phyloP scores from a whole-genome alignment of 2,113 vertebrate species.

The Nannobrachium achirus region DNA sequence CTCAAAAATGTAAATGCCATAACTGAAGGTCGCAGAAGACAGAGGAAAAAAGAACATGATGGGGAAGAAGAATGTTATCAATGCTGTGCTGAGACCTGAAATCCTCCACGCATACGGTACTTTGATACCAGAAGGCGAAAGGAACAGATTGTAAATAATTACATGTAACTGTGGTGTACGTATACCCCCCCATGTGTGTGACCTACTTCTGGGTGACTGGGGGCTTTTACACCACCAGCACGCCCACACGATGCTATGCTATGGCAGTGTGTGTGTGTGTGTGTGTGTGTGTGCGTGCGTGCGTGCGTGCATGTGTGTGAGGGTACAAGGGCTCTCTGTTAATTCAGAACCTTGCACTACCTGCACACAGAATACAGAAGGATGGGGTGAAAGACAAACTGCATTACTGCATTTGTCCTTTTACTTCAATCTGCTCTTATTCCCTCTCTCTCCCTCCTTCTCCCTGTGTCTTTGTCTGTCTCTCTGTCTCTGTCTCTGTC shows the following conservation, averaged over 20 bases:
- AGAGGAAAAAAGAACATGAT: too few relatives aligned
- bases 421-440: slow-evolving; percentile 14
- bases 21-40: too few relatives aligned
- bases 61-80: background rate
- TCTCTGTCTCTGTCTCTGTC: too few relatives aligned
- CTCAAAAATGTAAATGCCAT: too few relatives aligned
- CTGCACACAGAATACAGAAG: background rate
- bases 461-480: background rate
- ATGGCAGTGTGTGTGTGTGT: slow-evolving; percentile 21
- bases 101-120: background rate
- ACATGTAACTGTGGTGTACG: slow-evolving; percentile 48
- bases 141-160: slow-evolving; percentile 53
- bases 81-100: background rate
- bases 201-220: slow-evolving; percentile 66
- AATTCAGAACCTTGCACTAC: background rate
- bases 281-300: too few relatives aligned
- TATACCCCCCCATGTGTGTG: slow-evolving; percentile 50
- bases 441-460: background rate
- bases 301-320: too few relatives aligned
- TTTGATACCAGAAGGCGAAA: slow-evolving; percentile 23
- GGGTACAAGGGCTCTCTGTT: slow-evolving; percentile 1
- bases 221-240: slow-evolving; percentile 36
- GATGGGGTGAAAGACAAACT: slow-evolving; percentile 18
- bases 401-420: background rate
- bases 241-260: slow-evolving; percentile 46